Evolutionary conservation across 53 echinoderm and acorn worm genomes (phyloP).

Genomic region (Echinometra lucunter): DNA sequence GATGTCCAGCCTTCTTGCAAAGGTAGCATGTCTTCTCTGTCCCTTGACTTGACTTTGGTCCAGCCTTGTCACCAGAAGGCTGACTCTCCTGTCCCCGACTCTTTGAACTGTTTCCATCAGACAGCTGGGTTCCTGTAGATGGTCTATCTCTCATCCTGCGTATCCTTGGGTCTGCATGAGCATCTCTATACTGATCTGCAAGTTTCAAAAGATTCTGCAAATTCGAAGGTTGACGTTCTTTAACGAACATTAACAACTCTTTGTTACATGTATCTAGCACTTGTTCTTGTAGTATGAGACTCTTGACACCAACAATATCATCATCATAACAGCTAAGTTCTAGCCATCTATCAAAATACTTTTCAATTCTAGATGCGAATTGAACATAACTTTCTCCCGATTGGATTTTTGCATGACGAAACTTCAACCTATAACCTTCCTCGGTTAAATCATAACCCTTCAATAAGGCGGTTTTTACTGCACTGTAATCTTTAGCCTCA

Average conservation of each 20-base stretch:
- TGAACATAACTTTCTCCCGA: background rate
- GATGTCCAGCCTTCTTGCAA: background rate
- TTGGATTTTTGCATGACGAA: background rate
- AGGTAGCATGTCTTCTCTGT: background rate
- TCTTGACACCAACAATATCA: background rate
- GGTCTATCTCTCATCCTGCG: background rate
- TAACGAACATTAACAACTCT: background rate
- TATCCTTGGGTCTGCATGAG: background rate
- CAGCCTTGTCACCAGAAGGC: background rate
- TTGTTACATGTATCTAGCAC: background rate
- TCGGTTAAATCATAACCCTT: background rate
- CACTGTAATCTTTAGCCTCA: background rate
- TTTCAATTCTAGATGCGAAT: background rate
- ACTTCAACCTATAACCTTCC: background rate
- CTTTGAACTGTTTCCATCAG: background rate
- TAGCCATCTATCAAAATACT: background rate
- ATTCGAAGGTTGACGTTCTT: background rate
- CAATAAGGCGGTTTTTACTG: constrained; percentile 10
- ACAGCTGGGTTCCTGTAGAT: background rate
- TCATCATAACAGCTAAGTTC: background rate
- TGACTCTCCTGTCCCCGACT: background rate
- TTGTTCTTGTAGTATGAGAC: background rate
- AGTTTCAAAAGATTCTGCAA: background rate
- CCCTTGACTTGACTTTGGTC: background rate
- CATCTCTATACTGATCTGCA: constrained; percentile 1